phyloP scores from a whole-genome alignment of 2,113 vertebrate genomes.

The Desmodus rotundus region DNA sequence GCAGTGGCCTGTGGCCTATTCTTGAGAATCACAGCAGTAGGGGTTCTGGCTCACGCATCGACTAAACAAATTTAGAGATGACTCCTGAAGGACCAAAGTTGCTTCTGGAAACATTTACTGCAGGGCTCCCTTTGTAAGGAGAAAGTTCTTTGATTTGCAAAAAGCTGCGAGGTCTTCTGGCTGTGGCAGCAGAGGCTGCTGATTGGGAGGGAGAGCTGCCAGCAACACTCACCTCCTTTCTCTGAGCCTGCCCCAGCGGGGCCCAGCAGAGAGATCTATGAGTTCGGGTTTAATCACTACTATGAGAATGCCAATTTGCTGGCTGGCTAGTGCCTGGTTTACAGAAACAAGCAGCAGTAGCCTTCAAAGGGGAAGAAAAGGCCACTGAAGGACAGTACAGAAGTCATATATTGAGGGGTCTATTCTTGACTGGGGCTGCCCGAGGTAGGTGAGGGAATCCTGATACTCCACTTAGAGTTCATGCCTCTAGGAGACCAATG shows the following conservation, averaged over 20 bases:
- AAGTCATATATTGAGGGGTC: not conserved
- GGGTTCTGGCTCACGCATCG: not conserved
- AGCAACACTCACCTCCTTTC: not conserved
- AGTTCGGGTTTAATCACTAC: not conserved
- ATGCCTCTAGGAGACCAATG: not conserved
- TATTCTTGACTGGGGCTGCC: not conserved
- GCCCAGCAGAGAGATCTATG: not conserved
- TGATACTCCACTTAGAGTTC: not conserved
- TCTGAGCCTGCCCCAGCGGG: not conserved
- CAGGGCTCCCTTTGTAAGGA: not conserved
- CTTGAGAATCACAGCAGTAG: not conserved
- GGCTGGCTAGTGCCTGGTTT: not conserved
- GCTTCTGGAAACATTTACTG: conserved; percentile 11
- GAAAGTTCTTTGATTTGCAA: not conserved
- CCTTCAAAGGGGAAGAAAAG: not conserved
- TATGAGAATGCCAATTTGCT: not conserved
- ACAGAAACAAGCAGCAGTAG: conserved; percentile 41
- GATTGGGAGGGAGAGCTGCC: not conserved
- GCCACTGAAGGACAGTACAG: not conserved
- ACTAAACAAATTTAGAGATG: not conserved
- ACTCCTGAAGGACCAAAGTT: not conserved
- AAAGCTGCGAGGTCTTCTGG: not conserved
- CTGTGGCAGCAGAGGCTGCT: not conserved
- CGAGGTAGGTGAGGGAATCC: not conserved
- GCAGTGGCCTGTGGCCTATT: not conserved